Base-by-base conservation (phyloP, 2,888 invertebrate genomes). In the Rhyacophila evoluta region DNA sequence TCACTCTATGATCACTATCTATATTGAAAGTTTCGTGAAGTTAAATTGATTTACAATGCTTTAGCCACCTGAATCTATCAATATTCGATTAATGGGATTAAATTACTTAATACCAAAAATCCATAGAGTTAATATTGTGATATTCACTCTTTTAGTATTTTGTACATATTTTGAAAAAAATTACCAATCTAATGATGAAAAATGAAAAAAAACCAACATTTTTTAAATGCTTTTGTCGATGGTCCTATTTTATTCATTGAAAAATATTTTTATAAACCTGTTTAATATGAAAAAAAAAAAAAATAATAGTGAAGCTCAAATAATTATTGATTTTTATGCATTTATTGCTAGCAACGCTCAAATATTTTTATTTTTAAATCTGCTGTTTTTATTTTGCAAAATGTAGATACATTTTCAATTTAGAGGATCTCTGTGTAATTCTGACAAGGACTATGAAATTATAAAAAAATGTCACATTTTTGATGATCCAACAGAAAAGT, bases 91-190 rank as follows among this genome's bases (percentile, higher is more conserved):
- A 1, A 25, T 55, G 19, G 55, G 1, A 8, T 19, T 19, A 25
- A 19, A 55, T 19, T 33, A 19, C 55, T 19, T 15, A n/a, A 15
- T 41, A 41, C 41, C 19, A n/a, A 55, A n/a, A 55, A 55, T 25
- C 55, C 55, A 55, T 55, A 55, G 29, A 33, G 55, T 19, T 55
- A 55, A 55, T 19, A 55, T 55, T 55, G 55, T 55, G 55, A 55
- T 55, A 55, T 19, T 55, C 55, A 55, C 55, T 8, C 25, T 55
- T 55, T 55, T 55, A 55, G 55, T 55, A 55, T 55, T 55, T 55
- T 55, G 55, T 55, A 55, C 55, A 55, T 55, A 55, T 55, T 41
- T 55, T 55, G 55, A 25, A 55, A 55, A 55, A 55, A 55, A 55
- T 19, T 55, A 55, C 55, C 55, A 55, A 55, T 55, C 55, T 55